A percentile compares a stretch with the other conserved stretches of the same genome.
These are phyloP conservation scores for Aethina tumida DNA, from an alignment of 1,140 invertebrate genomes.

Conservation along the genomic window DNA sequence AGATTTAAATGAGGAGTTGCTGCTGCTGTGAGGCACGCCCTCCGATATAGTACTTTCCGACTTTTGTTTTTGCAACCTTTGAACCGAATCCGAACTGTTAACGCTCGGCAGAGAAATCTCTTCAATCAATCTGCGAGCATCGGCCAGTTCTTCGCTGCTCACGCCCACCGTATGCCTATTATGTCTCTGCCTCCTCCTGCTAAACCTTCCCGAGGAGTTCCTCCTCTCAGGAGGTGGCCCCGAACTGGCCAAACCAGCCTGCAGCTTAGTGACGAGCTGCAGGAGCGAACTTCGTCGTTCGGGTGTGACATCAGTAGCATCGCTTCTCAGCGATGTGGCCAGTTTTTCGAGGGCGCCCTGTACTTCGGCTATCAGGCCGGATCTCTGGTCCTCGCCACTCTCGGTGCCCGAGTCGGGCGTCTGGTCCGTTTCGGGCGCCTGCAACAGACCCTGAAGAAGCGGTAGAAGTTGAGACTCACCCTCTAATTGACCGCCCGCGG, in stretches of 20 bases:
- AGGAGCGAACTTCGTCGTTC: constrained; percentile 54
- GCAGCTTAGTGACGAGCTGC: constrained; percentile 60
- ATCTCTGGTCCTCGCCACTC: constrained; percentile 51
- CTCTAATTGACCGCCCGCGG: constrained; percentile 29
- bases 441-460: constrained; percentile 42
- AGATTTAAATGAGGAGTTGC: constrained; percentile 22
- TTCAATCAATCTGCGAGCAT: constrained; percentile 61
- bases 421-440: constrained; percentile 28
- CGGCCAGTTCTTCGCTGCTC: constrained; percentile 63
- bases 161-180: constrained; percentile 72
- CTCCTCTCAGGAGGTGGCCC: constrained; percentile 29
- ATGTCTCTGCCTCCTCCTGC: constrained; percentile 38
- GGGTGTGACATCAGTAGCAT: constrained; percentile 40
- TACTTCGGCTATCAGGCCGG: constrained; percentile 63
- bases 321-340: constrained; percentile 54
- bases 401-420: constrained; percentile 53
- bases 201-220: constrained; percentile 15
- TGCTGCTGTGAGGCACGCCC: constrained; percentile 14
- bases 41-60: constrained; percentile 24
- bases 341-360: constrained; percentile 64
- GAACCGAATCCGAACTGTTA: constrained; percentile 9
- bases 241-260: constrained; percentile 46
- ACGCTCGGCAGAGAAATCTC: constrained; percentile 43
- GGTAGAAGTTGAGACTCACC: constrained; percentile 50
- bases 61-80: constrained; percentile 24